phyloP scores from a whole-genome alignment of 2,888 invertebrate genomes.

The Fragum sueziense region DNA sequence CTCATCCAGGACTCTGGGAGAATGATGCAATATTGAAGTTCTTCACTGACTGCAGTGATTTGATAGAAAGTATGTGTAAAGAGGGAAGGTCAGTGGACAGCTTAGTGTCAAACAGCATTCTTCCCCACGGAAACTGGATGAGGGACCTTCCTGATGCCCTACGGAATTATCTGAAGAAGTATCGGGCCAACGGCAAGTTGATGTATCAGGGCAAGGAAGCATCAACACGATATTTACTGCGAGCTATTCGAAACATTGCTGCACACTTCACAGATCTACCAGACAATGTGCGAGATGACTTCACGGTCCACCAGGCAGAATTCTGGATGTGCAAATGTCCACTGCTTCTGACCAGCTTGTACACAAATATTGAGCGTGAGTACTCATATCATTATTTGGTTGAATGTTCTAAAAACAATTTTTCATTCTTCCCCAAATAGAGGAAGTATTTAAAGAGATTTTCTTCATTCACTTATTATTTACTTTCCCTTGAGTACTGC shows the following conservation, averaged over 20 bases:
- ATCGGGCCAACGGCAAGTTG: not conserved
- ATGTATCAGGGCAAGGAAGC: not conserved
- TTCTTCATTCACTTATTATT: too few species aligned
- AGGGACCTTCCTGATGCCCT: not conserved
- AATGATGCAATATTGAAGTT: conserved; percentile 5
- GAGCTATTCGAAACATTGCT: conserved; percentile 4
- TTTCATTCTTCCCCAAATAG: too few species aligned
- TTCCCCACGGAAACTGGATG: conserved; percentile 12
- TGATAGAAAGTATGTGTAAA: not conserved
- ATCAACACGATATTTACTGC: conserved; percentile 9
- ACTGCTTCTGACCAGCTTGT: not conserved
- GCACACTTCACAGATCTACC: not conserved
- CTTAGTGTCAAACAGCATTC: not conserved
- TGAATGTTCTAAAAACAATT: too few species aligned
- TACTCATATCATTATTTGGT: too few species aligned
- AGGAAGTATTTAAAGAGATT: too few species aligned
- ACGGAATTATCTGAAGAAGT: not conserved
- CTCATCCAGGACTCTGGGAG: conserved; percentile 12
- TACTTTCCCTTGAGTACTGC: too few species aligned
- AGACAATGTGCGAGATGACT: not conserved
- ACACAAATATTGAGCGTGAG: conserved; percentile 12
- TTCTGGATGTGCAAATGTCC: conserved; percentile 7
- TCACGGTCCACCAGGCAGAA: not conserved
- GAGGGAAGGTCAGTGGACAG: not conserved
- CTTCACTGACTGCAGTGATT: conserved; percentile 8